Percentiles rank a stretch among this genome's conserved stretches.
These are phyloP conservation scores for Acrobasis repandana DNA, from an alignment of 2,888 invertebrate genomes.

Conservation along the genomic window DNA sequence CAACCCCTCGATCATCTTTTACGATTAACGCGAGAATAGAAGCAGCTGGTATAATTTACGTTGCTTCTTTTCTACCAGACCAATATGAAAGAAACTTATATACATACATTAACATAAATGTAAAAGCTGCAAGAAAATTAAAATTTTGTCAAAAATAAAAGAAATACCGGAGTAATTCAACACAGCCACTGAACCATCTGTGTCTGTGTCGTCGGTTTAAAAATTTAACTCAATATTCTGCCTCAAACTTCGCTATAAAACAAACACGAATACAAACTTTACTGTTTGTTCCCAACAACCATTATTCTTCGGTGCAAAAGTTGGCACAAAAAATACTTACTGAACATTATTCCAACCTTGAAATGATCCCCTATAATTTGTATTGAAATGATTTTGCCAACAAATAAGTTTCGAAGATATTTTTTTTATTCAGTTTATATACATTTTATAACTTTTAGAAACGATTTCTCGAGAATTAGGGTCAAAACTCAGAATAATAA, in stretches of 20 bases:
- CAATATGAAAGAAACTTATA: too few species aligned
- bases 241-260: constrained; percentile 17
- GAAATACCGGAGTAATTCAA: not conserved
- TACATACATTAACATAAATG: too few species aligned
- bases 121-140: not conserved
- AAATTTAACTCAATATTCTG: constrained; percentile 18
- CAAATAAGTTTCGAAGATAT: not conserved
- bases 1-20: too few species aligned
- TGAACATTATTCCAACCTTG: constrained; percentile 13
- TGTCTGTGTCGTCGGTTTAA: constrained; percentile 11
- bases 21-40: too few species aligned
- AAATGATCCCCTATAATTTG: constrained; percentile 16
- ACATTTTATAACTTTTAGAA: too few species aligned
- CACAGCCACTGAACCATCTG: constrained; percentile 2
- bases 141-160: not conserved
- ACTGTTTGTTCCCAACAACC: constrained; percentile 16
- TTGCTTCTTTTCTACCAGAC: too few species aligned
- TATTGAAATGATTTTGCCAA: not conserved
- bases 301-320: constrained; percentile 18
- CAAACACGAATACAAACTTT: constrained; percentile 18
- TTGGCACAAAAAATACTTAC: constrained; percentile 9
- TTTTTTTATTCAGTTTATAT: not conserved
- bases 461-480: too few species aligned
- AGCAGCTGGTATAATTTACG: too few species aligned
- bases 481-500: too few species aligned